These are phyloP conservation scores for Octodon degus DNA, from an alignment of 2,113 vertebrate genomes.

Conservation along the genomic window DNA sequence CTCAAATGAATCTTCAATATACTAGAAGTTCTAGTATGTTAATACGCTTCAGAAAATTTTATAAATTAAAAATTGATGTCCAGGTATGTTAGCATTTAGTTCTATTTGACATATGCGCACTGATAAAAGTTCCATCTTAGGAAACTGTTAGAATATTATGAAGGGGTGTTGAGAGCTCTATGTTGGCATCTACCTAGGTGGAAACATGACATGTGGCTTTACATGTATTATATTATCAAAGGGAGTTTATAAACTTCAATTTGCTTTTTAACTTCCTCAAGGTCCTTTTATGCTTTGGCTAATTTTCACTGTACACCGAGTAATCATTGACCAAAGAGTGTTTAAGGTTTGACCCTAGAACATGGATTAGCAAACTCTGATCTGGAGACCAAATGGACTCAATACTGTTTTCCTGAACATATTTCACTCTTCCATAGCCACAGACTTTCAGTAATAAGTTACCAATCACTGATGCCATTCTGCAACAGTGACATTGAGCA, in stretches of 20 bases:
- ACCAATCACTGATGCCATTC: not conserved
- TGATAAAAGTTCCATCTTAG: not conserved
- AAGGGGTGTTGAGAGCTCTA: not conserved
- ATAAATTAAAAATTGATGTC: conserved; percentile 46
- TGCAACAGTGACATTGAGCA: not conserved
- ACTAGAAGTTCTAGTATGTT: conserved; percentile 34
- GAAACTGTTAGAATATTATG: not conserved
- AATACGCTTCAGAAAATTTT: conserved; percentile 11
- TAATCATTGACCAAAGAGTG: conserved; percentile 84
- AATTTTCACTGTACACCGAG: conserved; percentile 71
- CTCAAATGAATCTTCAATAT: conserved; percentile 7
- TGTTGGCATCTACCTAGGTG: not conserved
- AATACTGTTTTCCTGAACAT: not conserved
- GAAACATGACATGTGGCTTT: not conserved
- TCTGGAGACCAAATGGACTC: not conserved
- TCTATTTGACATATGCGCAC: not conserved
- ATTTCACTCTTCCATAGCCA: not conserved
- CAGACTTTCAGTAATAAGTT: not conserved
- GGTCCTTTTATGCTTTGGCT: conserved; percentile 55
- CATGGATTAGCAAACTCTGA: conserved; percentile 34
- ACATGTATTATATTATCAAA: conserved; percentile 7
- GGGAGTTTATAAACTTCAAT: conserved; percentile 50
- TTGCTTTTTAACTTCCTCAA: conserved; percentile 50
- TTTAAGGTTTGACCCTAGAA: conserved; percentile 54
- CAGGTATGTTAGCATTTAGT: conserved; percentile 53